A percentile compares a stretch with the other conserved stretches of the same genome.
Evolutionary conservation across 2,888 invertebrate species (phyloP).

Genomic region (Sylvicola cinctus): DNA sequence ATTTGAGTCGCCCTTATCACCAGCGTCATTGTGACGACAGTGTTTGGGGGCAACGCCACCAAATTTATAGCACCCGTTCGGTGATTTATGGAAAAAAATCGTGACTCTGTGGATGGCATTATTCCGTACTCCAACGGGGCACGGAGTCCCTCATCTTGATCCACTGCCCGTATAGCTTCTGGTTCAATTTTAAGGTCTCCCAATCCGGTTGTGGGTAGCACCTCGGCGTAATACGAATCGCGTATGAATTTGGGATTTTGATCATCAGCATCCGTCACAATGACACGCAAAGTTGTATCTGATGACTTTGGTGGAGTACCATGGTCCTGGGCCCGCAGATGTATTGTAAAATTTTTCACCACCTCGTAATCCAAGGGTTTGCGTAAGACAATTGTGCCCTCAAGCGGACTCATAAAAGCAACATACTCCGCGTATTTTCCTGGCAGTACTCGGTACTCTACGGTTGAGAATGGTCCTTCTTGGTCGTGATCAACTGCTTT

Average conservation of each 20-base stretch:
- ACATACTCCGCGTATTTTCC: constrained; percentile 65
- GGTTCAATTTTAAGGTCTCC: constrained; percentile 44
- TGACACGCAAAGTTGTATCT: constrained; percentile 53
- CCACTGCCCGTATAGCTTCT: constrained; percentile 50
- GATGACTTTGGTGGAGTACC: constrained; percentile 59
- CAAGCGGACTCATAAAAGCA: constrained; percentile 65
- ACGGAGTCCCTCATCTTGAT: constrained; percentile 37
- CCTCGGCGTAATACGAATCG: constrained; percentile 48
- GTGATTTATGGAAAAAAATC: constrained; percentile 24
- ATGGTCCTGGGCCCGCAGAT: constrained; percentile 56
- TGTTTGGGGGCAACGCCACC: constrained; percentile 21
- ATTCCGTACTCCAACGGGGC: constrained; percentile 24
- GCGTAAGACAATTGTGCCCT: constrained; percentile 59
- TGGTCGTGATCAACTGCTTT: constrained; percentile 69
- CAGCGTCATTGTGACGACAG: constrained; percentile 45
- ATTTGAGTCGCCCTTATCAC: constrained; percentile 65
- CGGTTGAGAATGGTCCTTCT: constrained; percentile 69
- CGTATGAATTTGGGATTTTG: constrained; percentile 69
- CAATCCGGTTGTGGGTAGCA: constrained; percentile 34
- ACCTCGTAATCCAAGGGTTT: constrained; percentile 69
- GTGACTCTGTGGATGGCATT: constrained; percentile 23
- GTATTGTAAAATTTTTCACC: constrained; percentile 53
- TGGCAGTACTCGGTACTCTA: constrained; percentile 61
- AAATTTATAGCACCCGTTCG: constrained; percentile 20
- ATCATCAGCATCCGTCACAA: constrained; percentile 75